Evolutionary conservation across 2,797 vertebrate species (phyloP).

Genomic region (Pitangus sulphuratus): DNA sequence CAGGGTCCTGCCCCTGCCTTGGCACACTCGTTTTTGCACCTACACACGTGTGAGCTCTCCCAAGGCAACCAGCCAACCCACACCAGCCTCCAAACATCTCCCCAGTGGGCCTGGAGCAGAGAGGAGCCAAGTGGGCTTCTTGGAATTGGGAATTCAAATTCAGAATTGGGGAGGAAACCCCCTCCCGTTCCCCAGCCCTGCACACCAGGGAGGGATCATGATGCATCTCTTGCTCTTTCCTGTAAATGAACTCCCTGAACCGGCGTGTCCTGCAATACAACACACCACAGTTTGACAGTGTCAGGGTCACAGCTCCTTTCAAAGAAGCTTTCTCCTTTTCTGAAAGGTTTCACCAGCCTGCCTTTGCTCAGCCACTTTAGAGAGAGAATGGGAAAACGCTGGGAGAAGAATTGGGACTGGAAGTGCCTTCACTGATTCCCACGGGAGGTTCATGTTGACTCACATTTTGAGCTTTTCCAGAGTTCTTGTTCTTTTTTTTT

Average conservation of each 20-base stretch:
- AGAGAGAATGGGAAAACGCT: neutral
- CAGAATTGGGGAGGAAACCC: neutral
- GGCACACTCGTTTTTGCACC: neutral
- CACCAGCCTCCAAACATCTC: neutral
- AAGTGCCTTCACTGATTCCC: neutral
- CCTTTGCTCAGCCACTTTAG: neutral
- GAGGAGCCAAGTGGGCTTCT: neutral
- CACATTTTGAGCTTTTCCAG: neutral
- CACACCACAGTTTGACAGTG: neutral
- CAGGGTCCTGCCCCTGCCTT: neutral
- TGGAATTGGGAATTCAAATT: neutral
- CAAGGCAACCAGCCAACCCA: neutral
- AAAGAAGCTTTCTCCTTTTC: neutral
- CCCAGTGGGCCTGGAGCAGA: neutral
- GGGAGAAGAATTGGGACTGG: neutral
- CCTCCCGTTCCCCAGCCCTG: neutral
- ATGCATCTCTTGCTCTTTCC: neutral
- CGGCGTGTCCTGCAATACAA: accelerated
- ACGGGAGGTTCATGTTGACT: neutral
- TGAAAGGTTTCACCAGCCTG: neutral
- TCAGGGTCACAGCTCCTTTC: neutral
- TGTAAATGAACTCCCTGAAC: neutral
- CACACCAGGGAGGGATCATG: neutral
- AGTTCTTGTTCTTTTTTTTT: neutral
- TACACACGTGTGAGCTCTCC: neutral